Evolutionary conservation across 2,888 invertebrate species (phyloP).

Genomic region (Drosophila flavopinicola): DNA sequence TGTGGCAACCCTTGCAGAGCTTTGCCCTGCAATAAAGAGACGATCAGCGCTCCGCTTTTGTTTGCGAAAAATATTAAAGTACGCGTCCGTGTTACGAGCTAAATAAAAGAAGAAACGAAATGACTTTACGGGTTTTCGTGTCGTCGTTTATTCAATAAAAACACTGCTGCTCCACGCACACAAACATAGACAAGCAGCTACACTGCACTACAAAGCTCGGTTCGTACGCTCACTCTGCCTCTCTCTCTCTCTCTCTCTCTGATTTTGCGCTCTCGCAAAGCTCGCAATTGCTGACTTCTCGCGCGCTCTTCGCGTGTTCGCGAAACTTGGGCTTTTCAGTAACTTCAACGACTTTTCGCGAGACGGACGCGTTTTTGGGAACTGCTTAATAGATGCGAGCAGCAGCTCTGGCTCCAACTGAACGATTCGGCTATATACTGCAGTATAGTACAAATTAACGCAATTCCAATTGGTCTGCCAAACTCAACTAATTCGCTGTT

Average conservation of each 20-base stretch:
- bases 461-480: constrained; percentile 24
- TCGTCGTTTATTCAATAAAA: constrained; percentile 70
- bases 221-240: constrained; percentile 15
- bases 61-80: constrained; percentile 62
- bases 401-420: constrained; percentile 57
- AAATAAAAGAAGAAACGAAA: constrained; percentile 40
- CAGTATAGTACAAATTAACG: constrained; percentile 44
- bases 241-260: constrained; percentile 14
- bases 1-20: constrained; percentile 53
- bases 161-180: constrained; percentile 58
- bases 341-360: constrained; percentile 81
- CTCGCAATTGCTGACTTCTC: constrained; percentile 34
- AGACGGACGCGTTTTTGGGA: constrained; percentile 71
- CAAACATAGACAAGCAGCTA: constrained; percentile 8
- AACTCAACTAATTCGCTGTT: constrained; percentile 33
- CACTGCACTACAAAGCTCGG: constrained; percentile 64
- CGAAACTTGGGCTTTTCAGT: constrained; percentile 68
- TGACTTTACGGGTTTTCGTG: constrained; percentile 59
- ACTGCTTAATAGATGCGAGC: constrained; percentile 30
- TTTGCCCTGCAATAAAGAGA: constrained; percentile 35
- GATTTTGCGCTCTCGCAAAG: constrained; percentile 34
- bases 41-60: constrained; percentile 44
- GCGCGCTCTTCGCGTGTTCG: constrained; percentile 31
- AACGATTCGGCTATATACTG: constrained; percentile 65
- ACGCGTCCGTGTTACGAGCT: constrained; percentile 52